These are phyloP conservation scores for Tichodroma muraria DNA, from an alignment of 2,113 vertebrate species.

Conservation along the genomic window DNA sequence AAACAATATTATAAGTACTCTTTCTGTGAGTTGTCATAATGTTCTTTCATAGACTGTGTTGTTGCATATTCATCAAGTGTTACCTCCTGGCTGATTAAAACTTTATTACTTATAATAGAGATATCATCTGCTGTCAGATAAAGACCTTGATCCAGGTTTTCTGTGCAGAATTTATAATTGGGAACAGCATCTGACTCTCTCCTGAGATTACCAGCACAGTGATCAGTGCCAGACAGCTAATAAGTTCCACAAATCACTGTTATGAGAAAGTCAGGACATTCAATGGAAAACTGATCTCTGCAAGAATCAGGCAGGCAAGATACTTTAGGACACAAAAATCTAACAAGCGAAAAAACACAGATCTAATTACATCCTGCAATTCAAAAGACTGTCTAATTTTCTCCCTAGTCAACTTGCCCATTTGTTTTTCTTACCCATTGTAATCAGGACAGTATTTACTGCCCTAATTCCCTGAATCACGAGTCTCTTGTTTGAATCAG, in stretches of 20 bases:
- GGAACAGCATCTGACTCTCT: background rate
- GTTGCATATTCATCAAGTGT: background rate
- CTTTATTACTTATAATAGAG: background rate
- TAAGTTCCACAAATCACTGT: background rate
- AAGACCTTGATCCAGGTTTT: background rate
- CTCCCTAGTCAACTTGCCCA: background rate
- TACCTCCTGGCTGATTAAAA: background rate
- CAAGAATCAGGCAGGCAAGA: background rate
- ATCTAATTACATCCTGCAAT: background rate
- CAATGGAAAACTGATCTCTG: background rate
- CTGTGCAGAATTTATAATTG: background rate
- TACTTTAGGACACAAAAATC: background rate
- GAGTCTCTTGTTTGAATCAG: background rate
- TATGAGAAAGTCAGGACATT: background rate
- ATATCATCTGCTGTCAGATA: background rate
- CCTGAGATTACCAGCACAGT: background rate
- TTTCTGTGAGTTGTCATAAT: background rate
- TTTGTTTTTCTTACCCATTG: background rate
- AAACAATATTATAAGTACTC: background rate
- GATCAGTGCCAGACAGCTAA: background rate
- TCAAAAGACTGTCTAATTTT: constrained; percentile 14
- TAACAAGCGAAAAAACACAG: background rate
- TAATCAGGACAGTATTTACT: background rate
- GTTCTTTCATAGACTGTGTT: background rate
- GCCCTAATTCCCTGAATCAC: background rate